Base-by-base conservation (phyloP, 2,113 vertebrate species). In the Rhabdornis inornatus region DNA sequence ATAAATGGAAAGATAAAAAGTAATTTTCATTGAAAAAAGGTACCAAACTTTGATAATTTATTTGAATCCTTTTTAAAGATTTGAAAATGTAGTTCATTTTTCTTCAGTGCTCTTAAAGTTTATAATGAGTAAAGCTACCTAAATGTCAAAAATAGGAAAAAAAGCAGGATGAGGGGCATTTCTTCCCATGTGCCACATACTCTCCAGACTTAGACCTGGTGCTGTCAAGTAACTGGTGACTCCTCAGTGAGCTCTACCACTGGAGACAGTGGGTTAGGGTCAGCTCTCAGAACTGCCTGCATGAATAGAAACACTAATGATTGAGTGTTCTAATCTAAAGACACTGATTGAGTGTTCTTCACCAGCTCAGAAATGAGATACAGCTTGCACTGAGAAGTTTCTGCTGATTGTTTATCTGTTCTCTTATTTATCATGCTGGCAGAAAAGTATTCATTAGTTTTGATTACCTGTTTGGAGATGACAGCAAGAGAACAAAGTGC, bases 151-250 rank as follows among this genome's bases (percentile, higher is more conserved):
- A 56, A 52, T 6, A 30, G 16, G 31, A 52, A 21, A 56, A 87
- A 40, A 8, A 27, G 25, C 3, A 55, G 35, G 21, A 9, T 56
- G 13, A 25, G 52, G 0, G 37, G 0, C 0, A 1, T 64, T 82
- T 71, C 35, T 31, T 83, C 45, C 23, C 21, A 13, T 10, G 45
- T 84, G 14, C n/a, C 61, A 37, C 25, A 1, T 18, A 28, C 19
- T n/a, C 15, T 91, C 39, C 50, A 83, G 23, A 9, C 40, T 49
- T 31, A 66, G 31, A 35, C 7, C 37, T 76, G n/a, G 20, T 89
- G 81, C 42, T 68, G 19, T 70, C 9, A 63, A 23, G 30, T 75
- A 45, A 44, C 31, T 72, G 44, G 9, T 44, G 35, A 10, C 65
- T 83, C 31, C 47, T 87, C 24, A 53, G 57, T 75, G 56, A 71